Conservation (phyloP, 1,140 invertebrate genomes). For the Drosophila punjabiensis region DNA sequence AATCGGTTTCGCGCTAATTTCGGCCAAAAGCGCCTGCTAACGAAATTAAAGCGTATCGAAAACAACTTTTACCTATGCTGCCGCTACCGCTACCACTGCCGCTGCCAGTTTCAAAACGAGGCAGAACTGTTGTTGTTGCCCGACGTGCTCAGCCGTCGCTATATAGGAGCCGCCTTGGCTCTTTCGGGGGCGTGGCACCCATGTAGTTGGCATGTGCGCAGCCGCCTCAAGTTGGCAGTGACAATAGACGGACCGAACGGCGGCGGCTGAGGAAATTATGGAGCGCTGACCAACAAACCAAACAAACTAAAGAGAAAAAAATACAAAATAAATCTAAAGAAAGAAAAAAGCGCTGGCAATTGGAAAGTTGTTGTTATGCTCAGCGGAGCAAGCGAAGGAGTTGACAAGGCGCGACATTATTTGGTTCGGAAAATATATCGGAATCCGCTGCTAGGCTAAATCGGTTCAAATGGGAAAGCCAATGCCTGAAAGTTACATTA, state of each 20-base stretch:
- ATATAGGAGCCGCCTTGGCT: conserved; percentile 12
- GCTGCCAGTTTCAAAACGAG: conserved; percentile 52
- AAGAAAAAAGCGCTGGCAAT: conserved; percentile 42
- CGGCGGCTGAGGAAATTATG: conserved; percentile 68
- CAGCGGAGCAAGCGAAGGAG: conserved; percentile 48
- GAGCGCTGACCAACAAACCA: conserved; percentile 65
- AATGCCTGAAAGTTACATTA: background rate
- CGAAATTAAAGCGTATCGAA: conserved; percentile 64
- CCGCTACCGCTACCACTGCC: conserved; percentile 7
- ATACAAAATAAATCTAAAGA: conserved; percentile 11
- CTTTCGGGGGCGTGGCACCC: conserved; percentile 59
- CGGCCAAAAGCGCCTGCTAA: conserved; percentile 40
- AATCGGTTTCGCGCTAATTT: conserved; percentile 58
- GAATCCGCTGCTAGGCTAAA: background rate
- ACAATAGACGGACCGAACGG: conserved; percentile 48
- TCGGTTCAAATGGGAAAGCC: conserved; percentile 7
- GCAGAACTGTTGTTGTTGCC: conserved; percentile 56
- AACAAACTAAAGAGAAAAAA: conserved; percentile 21
- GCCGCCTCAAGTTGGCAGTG: conserved; percentile 53
- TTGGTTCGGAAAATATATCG: conserved; percentile 15
- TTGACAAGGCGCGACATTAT: conserved; percentile 14
- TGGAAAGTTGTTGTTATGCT: conserved; percentile 79
- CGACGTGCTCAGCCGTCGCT: conserved; percentile 26
- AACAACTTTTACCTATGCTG: conserved; percentile 79
- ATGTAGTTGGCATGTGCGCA: conserved; percentile 60